Evolutionary conservation across 2,888 invertebrate genomes (phyloP).

Genomic region (Ornithoptera priamus): DNA sequence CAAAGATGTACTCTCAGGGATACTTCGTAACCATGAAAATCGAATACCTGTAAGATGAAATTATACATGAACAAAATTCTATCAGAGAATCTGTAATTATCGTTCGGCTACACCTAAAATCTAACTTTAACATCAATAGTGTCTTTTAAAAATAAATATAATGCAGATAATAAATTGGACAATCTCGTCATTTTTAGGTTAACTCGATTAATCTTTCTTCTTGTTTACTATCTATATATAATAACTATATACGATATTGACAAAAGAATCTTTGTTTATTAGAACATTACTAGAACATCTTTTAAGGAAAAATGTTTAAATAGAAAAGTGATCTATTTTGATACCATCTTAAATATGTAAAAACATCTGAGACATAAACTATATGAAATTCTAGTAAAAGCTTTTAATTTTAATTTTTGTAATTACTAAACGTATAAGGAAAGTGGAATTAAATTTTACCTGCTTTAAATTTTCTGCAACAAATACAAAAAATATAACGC

Average conservation of each 20-base stretch:
- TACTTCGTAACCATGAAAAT: conserved; percentile 55
- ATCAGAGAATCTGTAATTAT: no score
- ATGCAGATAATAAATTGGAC: neutral
- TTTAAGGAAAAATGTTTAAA: neutral
- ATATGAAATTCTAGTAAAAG: neutral
- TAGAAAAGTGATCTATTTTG: neutral
- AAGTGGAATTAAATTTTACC: conserved; percentile 46
- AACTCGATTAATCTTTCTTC: no score
- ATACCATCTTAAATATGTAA: neutral
- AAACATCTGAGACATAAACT: neutral
- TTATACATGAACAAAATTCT: neutral
- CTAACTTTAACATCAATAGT: no score
- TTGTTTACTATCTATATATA: neutral
- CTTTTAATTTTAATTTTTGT: neutral
- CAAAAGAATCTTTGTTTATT: neutral
- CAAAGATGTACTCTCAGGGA: conserved; percentile 79
- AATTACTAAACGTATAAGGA: neutral
- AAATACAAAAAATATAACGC: conserved; percentile 92
- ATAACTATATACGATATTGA: neutral
- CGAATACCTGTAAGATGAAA: conserved; percentile 66
- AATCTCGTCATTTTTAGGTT: neutral
- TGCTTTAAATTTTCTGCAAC: conserved; percentile 84
- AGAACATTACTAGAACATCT: neutral
- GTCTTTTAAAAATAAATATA: no score
- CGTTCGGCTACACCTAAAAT: no score